These are phyloP conservation scores for Erythrolamprus reginae DNA, from an alignment of 2,113 vertebrate species.

Conservation along the genomic window DNA sequence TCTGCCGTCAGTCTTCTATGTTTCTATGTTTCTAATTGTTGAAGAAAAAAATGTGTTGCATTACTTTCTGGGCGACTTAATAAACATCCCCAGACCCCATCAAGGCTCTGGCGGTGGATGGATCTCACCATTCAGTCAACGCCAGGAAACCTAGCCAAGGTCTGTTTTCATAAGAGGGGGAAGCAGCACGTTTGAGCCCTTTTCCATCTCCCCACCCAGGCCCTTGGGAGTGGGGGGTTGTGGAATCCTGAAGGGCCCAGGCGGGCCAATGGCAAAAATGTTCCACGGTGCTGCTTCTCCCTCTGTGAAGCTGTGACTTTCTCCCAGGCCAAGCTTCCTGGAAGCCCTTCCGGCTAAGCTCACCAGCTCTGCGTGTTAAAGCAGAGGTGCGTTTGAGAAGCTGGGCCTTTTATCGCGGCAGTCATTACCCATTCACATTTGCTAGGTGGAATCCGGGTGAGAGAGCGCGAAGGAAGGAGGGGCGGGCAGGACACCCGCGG, in stretches of 20 bases:
- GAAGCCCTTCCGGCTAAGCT: neutral
- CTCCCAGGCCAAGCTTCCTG: neutral
- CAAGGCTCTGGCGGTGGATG: too few relatives aligned
- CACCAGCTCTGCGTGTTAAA: neutral
- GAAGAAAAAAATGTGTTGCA: too few relatives aligned
- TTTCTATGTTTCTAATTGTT: too few relatives aligned
- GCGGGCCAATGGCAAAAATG: neutral
- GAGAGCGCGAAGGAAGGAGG: neutral
- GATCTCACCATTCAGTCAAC: neutral
- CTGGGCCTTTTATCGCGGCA: neutral
- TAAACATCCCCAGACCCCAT: neutral
- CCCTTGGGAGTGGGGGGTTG: too few relatives aligned
- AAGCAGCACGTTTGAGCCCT: neutral
- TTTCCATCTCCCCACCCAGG: neutral
- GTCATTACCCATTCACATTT: neutral
- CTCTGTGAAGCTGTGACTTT: neutral
- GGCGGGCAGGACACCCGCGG: neutral
- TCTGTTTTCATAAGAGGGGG: rapidly evolving
- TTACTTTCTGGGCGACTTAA: too few relatives aligned
- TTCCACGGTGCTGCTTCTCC: neutral
- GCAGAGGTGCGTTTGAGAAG: neutral
- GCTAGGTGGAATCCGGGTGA: neutral
- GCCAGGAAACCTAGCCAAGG: neutral
- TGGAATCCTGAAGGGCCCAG: neutral
- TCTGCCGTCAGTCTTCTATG: too few relatives aligned